These are phyloP conservation scores for Araneus ventricosus DNA, from an alignment of 1,140 invertebrate genomes.

Conservation along the genomic window DNA sequence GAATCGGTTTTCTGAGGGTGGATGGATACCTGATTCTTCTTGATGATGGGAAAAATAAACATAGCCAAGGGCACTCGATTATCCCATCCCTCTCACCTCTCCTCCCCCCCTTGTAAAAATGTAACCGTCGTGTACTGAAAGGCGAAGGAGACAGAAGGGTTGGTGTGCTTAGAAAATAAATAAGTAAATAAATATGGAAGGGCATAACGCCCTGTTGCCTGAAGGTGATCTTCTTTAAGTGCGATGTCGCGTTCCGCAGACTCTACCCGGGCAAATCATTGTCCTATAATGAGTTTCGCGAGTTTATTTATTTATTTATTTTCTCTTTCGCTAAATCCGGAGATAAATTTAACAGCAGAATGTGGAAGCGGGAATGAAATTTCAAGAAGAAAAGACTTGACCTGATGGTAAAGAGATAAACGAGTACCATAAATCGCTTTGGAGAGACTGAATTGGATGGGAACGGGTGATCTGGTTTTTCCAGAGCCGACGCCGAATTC, in stretches of 20 bases:
- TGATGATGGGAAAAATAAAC: not conserved
- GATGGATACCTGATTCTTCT: conserved; percentile 3
- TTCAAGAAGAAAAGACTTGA: not conserved
- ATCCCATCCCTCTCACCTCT: not conserved
- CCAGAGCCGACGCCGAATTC: too few species aligned
- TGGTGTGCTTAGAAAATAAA: not conserved
- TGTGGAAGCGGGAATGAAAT: not conserved
- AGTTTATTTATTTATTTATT: not conserved
- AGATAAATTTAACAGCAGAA: not conserved
- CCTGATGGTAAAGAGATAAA: not conserved
- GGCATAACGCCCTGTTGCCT: not conserved
- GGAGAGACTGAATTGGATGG: not conserved
- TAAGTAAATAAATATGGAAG: not conserved
- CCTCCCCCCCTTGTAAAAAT: not conserved
- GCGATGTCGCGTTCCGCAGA: not conserved
- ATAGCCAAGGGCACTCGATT: conserved; percentile 2
- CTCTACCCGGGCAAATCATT: not conserved
- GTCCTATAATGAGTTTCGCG: not conserved
- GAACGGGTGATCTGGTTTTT: not conserved
- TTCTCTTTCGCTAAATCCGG: not conserved
- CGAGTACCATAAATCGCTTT: not conserved
- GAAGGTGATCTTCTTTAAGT: not conserved
- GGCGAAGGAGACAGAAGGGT: not conserved
- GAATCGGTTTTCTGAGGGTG: conserved; percentile 6
- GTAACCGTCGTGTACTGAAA: too few species aligned